These are phyloP conservation scores for Sparus aurata DNA, from an alignment of 2,797 vertebrate species.

Conservation along the genomic window DNA sequence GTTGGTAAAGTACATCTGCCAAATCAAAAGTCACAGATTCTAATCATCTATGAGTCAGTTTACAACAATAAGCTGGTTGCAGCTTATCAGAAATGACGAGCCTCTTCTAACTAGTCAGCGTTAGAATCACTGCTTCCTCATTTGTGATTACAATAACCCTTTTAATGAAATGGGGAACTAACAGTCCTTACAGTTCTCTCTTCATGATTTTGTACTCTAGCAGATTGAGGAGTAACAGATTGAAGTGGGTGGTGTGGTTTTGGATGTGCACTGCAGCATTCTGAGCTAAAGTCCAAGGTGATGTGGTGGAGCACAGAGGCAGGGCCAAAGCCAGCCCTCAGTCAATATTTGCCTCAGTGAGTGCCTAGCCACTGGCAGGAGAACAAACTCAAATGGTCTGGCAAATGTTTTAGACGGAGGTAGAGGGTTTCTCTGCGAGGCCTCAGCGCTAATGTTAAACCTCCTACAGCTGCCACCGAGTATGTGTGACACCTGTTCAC, in stretches of 20 bases:
- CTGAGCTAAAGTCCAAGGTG: conserved; percentile 55
- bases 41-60: conserved; percentile 49
- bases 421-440: conserved; percentile 32
- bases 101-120: conserved; percentile 42
- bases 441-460: conserved; percentile 18
- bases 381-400: conserved; percentile 60
- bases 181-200: conserved; percentile 16
- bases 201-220: neutral
- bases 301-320: conserved; percentile 50
- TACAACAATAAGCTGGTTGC: conserved; percentile 11
- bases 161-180: conserved; percentile 45
- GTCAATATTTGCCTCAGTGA: conserved; percentile 81
- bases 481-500: conserved; percentile 65
- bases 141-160: neutral
- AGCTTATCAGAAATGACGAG: conserved; percentile 41
- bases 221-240: conserved; percentile 5
- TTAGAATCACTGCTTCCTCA: conserved; percentile 32
- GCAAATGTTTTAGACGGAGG: conserved; percentile 40
- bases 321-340: conserved; percentile 56
- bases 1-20: conserved; percentile 18
- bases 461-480: conserved; percentile 44
- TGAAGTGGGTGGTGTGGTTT: conserved; percentile 36
- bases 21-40: conserved; percentile 11
- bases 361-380: conserved; percentile 58
- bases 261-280: conserved; percentile 27